phyloP scores from a whole-genome alignment of 2,888 invertebrate species.

The Cacoxenus indagator region DNA sequence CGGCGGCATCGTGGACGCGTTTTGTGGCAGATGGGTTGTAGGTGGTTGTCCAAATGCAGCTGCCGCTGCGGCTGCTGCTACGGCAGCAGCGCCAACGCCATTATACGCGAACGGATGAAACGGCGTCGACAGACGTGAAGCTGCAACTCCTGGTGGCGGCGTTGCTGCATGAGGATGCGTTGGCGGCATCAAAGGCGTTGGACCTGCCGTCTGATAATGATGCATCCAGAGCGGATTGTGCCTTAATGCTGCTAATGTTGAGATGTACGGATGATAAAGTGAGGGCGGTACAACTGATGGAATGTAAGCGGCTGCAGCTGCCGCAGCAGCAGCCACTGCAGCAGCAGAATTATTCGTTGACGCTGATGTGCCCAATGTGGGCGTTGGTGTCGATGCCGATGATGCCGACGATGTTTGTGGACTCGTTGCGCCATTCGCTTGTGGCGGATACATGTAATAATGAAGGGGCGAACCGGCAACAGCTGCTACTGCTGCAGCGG shows the following conservation, averaged over 20 bases:
- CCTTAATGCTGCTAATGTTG: conserved; percentile 71
- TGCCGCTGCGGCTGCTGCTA: conserved; percentile 59
- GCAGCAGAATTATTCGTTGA: conserved; percentile 47
- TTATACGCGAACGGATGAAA: conserved; percentile 67
- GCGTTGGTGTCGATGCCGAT: conserved; percentile 42
- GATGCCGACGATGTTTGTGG: conserved; percentile 52
- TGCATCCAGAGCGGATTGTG: conserved; percentile 73
- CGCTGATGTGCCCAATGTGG: conserved; percentile 38
- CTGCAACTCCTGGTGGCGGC: conserved; percentile 57
- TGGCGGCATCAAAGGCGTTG: conserved; percentile 61
- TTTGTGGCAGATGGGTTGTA: conserved; percentile 20
- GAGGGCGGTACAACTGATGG: conserved; percentile 65
- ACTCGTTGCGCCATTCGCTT: conserved; percentile 62
- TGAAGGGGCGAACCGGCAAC: conserved; percentile 56
- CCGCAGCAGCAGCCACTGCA: conserved; percentile 59
- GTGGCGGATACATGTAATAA: conserved; percentile 69
- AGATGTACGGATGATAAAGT: conserved; percentile 68
- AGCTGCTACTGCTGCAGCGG: conserved; percentile 38
- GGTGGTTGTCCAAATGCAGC: conserved; percentile 55
- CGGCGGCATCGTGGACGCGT: conserved; percentile 40
- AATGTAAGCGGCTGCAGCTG: conserved; percentile 68
- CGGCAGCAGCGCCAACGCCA: conserved; percentile 63
- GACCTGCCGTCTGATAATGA: conserved; percentile 69
- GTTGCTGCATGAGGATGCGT: conserved; percentile 44
- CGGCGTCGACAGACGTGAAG: conserved; percentile 70